Evolutionary conservation across 1,140 invertebrate species (phyloP), one percentile per base, ranked within the genome.

Genomic region (Platorchestia sp.): DNA sequence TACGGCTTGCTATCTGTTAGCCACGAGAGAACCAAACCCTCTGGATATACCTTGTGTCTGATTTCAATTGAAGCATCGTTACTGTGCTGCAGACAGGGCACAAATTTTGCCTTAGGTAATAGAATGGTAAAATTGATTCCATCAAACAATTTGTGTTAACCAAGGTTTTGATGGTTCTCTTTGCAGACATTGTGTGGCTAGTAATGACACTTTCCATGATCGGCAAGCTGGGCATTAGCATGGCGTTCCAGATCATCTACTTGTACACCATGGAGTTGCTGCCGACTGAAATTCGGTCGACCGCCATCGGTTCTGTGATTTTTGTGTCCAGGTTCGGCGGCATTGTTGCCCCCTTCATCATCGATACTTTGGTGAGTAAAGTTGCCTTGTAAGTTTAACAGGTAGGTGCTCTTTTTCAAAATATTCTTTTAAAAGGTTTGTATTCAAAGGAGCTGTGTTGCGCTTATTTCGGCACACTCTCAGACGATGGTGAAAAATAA

Each of bases 201-300:
- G 27, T 95, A 16, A 53, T 96, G 51, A 42, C 86, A n/a, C 97
- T 98, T 87, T 98, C 98, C 19, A 98, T 99, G 98, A 97, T 98
- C 89, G 98, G 98, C 19, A 99, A 99, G 97, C 97, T 99, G 96
- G 98, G 98, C 40, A 98, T 99, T 95, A 98, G 98, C 0, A 98
- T 98, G 0, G 98, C 98, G 10, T 99, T 98, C 97, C 98, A 98
- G 59, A 98, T 98, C 0, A 98, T 99, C 96, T 97, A 99, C 86
- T 98, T 98, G 3, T 75, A 43, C 97, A 98, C 98, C 7, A 98
- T 98, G 7, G 98, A 99, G 97, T 98, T 98, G 96, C 98, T 98
- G 96, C 98, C 98, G 0, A 99, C 98, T 0, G 98, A 98, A 19
- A 98, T 99, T 59, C 97, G 98, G 95, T 98, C 98, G 96, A 98